These are phyloP conservation scores for Drosophila mimetica DNA, from an alignment of 2,888 invertebrate species.

Conservation along the genomic window DNA sequence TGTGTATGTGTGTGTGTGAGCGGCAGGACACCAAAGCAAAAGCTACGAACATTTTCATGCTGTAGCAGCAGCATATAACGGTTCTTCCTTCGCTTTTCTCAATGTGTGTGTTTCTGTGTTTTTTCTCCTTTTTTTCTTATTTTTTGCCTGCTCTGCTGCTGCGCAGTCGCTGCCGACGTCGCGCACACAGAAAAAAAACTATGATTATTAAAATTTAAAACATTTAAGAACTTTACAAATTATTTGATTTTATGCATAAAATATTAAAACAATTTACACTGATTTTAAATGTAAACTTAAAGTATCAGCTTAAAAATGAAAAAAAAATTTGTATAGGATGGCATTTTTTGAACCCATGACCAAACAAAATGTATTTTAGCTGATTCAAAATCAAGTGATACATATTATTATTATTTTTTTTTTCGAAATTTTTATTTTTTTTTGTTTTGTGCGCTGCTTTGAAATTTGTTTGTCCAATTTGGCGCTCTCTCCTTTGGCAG, in stretches of 20 bases:
- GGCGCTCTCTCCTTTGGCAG: conserved; percentile 4
- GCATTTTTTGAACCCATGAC: too few species aligned
- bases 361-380: too few species aligned
- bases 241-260: too few species aligned
- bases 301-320: too few species aligned
- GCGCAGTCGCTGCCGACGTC: conserved; percentile 68
- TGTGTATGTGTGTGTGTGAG: conserved; percentile 28
- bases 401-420: too few species aligned
- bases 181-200: conserved; percentile 28
- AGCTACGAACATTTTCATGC: conserved; percentile 66
- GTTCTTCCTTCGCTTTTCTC: conserved; percentile 30
- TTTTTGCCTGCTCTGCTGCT: conserved; percentile 60
- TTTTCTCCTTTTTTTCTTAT: conserved; percentile 21
- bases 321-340: too few species aligned
- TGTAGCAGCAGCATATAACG: conserved; percentile 46
- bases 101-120: conserved; percentile 27
- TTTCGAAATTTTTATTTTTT: too few species aligned
- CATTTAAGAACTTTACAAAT: too few species aligned
- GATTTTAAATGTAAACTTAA: too few species aligned
- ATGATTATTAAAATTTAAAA: too few species aligned
- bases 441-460: background rate
- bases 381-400: too few species aligned
- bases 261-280: too few species aligned
- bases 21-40: conserved; percentile 62
- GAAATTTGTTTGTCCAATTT: conserved; percentile 43